phyloP scores from a whole-genome alignment of 2,113 vertebrate species.

The Melanocharis versteri region DNA sequence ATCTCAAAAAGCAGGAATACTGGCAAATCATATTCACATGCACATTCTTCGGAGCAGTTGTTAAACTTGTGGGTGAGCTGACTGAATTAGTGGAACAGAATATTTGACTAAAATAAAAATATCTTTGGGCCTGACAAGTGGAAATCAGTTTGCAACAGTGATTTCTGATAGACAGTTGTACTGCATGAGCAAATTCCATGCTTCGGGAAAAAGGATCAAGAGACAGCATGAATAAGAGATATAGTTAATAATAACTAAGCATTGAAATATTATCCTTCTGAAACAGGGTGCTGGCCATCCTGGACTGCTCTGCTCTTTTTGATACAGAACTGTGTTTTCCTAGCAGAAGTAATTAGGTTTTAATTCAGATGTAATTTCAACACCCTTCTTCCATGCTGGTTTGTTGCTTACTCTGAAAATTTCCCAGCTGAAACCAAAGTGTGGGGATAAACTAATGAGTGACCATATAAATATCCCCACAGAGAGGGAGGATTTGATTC shows the following conservation, averaged over 20 bases:
- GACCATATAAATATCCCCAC: background rate
- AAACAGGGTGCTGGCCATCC: background rate
- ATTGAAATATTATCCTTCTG: background rate
- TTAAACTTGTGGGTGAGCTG: background rate
- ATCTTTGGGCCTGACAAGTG: background rate
- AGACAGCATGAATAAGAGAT: background rate
- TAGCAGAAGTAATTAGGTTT: background rate
- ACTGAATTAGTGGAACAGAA: background rate
- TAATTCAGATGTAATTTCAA: background rate
- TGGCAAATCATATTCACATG: slow-evolving; percentile 1
- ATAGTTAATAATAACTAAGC: background rate
- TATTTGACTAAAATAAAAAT: slow-evolving; percentile 26
- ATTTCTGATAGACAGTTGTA: slow-evolving; percentile 16
- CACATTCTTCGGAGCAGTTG: background rate
- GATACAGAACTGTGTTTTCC: background rate
- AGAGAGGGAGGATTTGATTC: background rate
- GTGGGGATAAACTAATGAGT: background rate
- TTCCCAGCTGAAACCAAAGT: background rate
- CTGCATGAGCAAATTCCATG: background rate
- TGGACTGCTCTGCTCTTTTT: background rate
- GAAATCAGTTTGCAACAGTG: background rate
- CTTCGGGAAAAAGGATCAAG: background rate
- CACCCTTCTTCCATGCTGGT: background rate
- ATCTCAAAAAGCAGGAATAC: background rate
- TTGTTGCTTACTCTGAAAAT: background rate